These are phyloP conservation scores for Hyalella azteca DNA, from an alignment of 2,888 invertebrate species.

Conservation along the genomic window DNA sequence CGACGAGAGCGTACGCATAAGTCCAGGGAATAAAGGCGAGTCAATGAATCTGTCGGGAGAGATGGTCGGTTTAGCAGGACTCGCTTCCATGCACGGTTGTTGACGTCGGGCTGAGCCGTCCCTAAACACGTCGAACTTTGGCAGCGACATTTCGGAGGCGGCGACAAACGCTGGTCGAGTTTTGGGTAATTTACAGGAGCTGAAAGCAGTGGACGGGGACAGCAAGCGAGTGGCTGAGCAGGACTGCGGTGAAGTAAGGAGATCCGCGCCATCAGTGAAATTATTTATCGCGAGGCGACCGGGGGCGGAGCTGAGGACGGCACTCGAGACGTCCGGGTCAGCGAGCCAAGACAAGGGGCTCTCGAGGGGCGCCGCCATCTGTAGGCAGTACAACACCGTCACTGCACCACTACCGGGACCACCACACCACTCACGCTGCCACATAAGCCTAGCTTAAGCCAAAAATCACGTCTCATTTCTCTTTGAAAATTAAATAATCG, in stretches of 20 bases:
- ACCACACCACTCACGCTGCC: not conserved
- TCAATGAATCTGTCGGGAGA: not conserved
- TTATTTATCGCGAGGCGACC: not conserved
- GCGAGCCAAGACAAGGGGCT: not conserved
- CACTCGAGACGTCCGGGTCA: not conserved
- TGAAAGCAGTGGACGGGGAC: not conserved
- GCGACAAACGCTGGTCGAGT: not conserved
- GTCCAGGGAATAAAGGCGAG: not conserved
- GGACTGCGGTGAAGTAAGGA: not conserved
- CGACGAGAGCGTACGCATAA: not conserved
- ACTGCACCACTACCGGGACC: not conserved
- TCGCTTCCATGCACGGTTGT: not conserved
- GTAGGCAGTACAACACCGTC: slow-evolving; percentile 26
- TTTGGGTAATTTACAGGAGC: not conserved
- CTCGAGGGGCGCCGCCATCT: slow-evolving; percentile 27
- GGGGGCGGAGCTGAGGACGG: not conserved
- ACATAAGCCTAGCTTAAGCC: not conserved
- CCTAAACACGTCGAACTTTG: slow-evolving; percentile 4
- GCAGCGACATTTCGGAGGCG: not conserved
- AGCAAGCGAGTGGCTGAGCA: not conserved
- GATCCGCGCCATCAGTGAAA: not conserved
- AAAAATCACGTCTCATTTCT: not conserved
- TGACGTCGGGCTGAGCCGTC: not conserved
- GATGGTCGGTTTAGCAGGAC: not conserved
- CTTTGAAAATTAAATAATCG: too few relatives aligned